phyloP scores from a whole-genome alignment of 35 echinoderm and acorn worm genomes.

The Amphiura filiformis region DNA sequence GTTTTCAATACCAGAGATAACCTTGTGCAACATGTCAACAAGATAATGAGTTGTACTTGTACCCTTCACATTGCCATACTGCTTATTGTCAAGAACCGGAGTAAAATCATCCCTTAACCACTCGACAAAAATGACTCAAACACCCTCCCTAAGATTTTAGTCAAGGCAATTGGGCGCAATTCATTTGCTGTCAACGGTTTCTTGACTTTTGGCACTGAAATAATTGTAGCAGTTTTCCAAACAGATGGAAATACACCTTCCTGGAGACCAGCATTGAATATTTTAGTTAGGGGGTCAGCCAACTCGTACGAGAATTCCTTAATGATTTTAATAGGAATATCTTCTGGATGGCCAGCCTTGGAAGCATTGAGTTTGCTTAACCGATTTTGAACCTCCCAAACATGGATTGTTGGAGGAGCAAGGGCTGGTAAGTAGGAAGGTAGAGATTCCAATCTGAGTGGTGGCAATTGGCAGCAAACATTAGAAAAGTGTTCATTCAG shows the following conservation, averaged over 20 bases:
- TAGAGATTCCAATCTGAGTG: not conserved
- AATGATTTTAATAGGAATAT: not conserved
- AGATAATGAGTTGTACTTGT: constrained; percentile 19
- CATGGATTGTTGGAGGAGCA: too few relatives aligned
- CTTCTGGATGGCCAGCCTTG: not conserved
- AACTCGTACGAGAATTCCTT: not conserved
- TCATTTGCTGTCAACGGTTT: not conserved
- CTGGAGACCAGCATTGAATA: not conserved
- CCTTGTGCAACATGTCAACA: constrained; percentile 7
- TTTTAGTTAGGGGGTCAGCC: not conserved
- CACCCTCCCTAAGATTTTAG: constrained; percentile 10
- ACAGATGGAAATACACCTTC: constrained; percentile 19
- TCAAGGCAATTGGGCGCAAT: not conserved
- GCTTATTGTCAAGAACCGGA: not conserved
- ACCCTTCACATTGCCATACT: constrained; percentile 11
- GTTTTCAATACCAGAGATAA: constrained; percentile 1
- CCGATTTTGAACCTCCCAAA: not conserved
- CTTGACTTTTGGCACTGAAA: too few relatives aligned
- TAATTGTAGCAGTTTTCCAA: not conserved
- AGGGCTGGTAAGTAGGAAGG: constrained; percentile 7
- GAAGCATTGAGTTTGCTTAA: not conserved
- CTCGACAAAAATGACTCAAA: constrained; percentile 2
- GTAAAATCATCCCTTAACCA: not conserved
- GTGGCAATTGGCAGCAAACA: not conserved
- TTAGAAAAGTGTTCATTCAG: not conserved